Conservation (phyloP, 2,888 invertebrate species). For the Meteorus cinctellus region DNA sequence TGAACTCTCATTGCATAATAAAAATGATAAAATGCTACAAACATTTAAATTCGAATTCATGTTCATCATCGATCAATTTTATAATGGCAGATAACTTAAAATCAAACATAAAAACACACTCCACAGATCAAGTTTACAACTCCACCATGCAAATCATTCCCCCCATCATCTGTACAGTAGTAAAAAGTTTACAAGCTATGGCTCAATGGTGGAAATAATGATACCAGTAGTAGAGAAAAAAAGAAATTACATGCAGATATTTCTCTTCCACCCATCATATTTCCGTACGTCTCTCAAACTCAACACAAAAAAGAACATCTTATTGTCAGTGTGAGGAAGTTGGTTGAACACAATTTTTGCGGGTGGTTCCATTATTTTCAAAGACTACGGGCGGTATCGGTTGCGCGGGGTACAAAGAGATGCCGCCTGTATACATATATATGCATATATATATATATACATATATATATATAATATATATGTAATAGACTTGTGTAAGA, state of each 20-base stretch:
- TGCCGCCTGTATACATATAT: conserved; percentile 16
- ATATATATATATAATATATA: background rate
- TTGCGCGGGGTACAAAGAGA: conserved; percentile 17
- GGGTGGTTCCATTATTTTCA: conserved; percentile 36
- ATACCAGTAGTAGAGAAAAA: background rate
- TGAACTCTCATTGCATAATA: too few species aligned
- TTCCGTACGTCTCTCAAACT: background rate
- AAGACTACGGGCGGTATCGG: conserved; percentile 18
- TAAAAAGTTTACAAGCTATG: background rate
- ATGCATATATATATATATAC: background rate
- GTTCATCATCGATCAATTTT: too few species aligned
- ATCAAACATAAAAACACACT: too few species aligned
- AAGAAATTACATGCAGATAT: background rate
- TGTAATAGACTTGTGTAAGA: conserved; percentile 15
- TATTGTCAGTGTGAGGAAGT: conserved; percentile 9
- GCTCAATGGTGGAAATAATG: background rate
- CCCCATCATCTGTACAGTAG: too few species aligned
- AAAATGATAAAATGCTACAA: too few species aligned
- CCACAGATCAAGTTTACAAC: too few species aligned
- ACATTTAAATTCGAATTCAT: too few species aligned
- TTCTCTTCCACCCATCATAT: background rate
- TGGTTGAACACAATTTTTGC: conserved; percentile 20
- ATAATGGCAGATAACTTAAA: too few species aligned
- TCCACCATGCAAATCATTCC: too few species aligned
- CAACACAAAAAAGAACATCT: conserved; percentile 1